Conservation (phyloP, 2,113 vertebrate genomes). For the Aramus guarauna region DNA sequence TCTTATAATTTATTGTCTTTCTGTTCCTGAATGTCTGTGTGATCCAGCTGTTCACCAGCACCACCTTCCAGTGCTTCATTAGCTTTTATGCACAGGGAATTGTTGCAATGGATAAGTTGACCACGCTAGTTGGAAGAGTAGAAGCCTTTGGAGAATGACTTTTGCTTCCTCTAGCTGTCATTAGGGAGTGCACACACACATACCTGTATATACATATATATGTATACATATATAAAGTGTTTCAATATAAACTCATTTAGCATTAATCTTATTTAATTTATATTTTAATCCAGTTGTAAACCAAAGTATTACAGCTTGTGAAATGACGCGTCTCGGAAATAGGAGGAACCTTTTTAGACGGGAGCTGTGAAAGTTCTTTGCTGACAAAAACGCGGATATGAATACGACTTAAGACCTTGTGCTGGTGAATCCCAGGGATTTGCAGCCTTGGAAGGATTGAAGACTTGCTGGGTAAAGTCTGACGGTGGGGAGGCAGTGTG, state of each 20-base stretch:
- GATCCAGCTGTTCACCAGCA: neutral
- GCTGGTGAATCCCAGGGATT: neutral
- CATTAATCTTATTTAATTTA: slow-evolving; percentile 60
- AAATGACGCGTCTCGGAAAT: neutral
- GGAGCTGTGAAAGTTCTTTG: neutral
- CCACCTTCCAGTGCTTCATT: slow-evolving; percentile 53
- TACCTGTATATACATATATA: slow-evolving; percentile 58
- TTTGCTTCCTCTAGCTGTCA: slow-evolving; percentile 52
- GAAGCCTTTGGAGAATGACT: slow-evolving; percentile 33
- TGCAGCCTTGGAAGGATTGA: neutral
- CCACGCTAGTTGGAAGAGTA: slow-evolving; percentile 18
- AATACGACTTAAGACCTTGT: neutral
- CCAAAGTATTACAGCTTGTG: slow-evolving; percentile 60
- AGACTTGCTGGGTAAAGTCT: neutral
- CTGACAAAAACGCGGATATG: fast-evolving
- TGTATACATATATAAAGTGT: slow-evolving; percentile 7
- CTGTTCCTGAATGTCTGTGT: neutral
- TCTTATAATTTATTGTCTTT: slow-evolving; percentile 65
- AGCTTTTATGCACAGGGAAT: slow-evolving; percentile 61
- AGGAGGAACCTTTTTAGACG: neutral
- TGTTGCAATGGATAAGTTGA: slow-evolving; percentile 55
- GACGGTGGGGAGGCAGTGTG: neutral
- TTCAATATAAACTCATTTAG: slow-evolving; percentile 45
- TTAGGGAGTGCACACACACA: slow-evolving; percentile 55
- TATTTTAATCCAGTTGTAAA: slow-evolving; percentile 60